Conservation (phyloP, 2,113 vertebrate genomes). For the Sprattus sprattus region DNA sequence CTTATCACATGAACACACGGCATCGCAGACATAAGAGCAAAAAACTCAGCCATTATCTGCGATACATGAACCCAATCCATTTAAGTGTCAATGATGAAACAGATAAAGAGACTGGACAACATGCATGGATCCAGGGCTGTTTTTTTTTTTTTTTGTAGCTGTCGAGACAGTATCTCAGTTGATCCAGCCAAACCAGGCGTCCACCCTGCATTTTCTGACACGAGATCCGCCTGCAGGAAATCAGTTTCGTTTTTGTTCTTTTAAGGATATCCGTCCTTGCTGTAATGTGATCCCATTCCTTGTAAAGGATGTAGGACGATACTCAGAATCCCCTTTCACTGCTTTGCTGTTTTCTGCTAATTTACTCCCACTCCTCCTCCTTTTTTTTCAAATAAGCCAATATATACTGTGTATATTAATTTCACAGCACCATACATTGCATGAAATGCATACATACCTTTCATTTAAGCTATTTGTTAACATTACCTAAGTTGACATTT, state of each 20-base stretch:
- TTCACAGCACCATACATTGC: not conserved
- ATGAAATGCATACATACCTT: not conserved
- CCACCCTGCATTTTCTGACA: conserved; percentile 41
- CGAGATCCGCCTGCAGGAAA: conserved; percentile 46
- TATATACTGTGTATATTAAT: not conserved
- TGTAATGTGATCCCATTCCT: not conserved
- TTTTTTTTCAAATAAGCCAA: not conserved
- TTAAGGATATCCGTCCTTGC: conserved; percentile 42
- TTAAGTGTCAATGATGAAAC: conserved; percentile 58
- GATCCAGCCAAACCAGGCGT: conserved; percentile 42
- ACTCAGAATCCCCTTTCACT: not conserved
- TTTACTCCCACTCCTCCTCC: not conserved
- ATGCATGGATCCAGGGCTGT: not conserved
- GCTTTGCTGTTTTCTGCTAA: not conserved
- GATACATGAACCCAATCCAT: conserved; percentile 67
- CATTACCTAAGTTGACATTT: not conserved
- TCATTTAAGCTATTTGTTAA: not conserved
- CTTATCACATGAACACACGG: conserved; percentile 59
- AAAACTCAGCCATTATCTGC: conserved; percentile 52
- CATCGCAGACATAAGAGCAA: conserved; percentile 46
- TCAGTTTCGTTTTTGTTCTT: conserved; percentile 49
- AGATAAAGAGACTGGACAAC: conserved; percentile 40
- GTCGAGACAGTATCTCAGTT: conserved; percentile 41
- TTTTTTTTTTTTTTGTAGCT: conserved; percentile 22
- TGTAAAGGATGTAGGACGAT: not conserved